phyloP scores from a whole-genome alignment of 2,113 vertebrate species.

The Malaclemys terrapin region DNA sequence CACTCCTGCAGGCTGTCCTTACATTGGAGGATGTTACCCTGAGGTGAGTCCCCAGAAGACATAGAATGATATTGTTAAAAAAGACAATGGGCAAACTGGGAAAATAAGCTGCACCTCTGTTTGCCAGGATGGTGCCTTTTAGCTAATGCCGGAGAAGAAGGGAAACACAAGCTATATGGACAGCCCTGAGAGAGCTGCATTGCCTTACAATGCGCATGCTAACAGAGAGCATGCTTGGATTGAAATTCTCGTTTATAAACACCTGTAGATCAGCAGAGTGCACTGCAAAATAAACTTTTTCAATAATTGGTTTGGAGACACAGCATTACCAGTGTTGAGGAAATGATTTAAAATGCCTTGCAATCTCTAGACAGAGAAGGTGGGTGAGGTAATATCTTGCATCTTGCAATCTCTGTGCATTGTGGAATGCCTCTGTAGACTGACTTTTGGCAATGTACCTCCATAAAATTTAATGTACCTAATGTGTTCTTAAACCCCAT shows the following conservation, averaged over 20 bases:
- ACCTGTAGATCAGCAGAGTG: background rate
- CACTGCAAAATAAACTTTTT: background rate
- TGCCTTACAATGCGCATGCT: background rate
- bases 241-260: background rate
- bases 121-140: background rate
- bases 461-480: background rate
- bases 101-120: background rate
- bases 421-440: background rate
- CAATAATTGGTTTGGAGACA: background rate
- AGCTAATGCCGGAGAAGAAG: background rate
- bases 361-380: background rate
- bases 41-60: background rate
- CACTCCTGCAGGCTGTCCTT: background rate
- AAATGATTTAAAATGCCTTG: background rate
- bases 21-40: too few species aligned
- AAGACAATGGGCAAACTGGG: background rate
- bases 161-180: background rate
- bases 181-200: background rate
- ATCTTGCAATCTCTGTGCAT: background rate
- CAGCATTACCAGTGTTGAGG: background rate
- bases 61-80: background rate
- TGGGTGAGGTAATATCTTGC: background rate
- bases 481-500: too few species aligned
- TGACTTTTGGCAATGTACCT: background rate
- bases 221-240: accelerated